These are phyloP conservation scores for Dastarcus helophoroides DNA, from an alignment of 2,888 invertebrate species.

Conservation along the genomic window DNA sequence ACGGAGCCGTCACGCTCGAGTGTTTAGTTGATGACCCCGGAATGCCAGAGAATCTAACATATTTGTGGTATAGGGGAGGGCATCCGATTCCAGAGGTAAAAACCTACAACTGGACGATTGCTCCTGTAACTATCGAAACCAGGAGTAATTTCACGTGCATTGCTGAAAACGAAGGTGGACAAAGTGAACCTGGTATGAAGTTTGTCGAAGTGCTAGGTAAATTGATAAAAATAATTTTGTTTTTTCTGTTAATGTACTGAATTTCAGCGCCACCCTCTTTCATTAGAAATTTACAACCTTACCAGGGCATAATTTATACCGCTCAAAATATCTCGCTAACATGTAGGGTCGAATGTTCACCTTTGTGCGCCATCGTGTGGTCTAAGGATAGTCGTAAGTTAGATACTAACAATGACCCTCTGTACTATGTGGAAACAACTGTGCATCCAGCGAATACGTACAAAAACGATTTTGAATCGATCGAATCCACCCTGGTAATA, in stretches of 20 bases:
- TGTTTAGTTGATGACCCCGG: slow-evolving; percentile 79
- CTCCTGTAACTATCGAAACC: slow-evolving; percentile 73
- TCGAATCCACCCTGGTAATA: slow-evolving; percentile 72
- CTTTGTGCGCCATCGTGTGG: slow-evolving; percentile 77
- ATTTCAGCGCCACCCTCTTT: slow-evolving; percentile 79
- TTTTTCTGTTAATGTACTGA: too few species aligned
- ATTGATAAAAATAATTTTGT: slow-evolving; percentile 13
- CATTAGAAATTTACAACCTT: slow-evolving; percentile 70
- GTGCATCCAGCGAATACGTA: slow-evolving; percentile 61
- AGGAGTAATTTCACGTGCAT: slow-evolving; percentile 84
- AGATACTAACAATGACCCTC: slow-evolving; percentile 42
- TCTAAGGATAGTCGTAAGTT: slow-evolving; percentile 64
- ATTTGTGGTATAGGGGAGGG: slow-evolving; percentile 71
- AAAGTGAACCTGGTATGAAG: slow-evolving; percentile 55
- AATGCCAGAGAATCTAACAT: slow-evolving; percentile 61
- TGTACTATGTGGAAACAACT: slow-evolving; percentile 58
- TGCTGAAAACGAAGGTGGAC: slow-evolving; percentile 76
- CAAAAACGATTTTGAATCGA: slow-evolving; percentile 80
- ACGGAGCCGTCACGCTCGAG: slow-evolving; percentile 66
- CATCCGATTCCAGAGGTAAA: slow-evolving; percentile 64
- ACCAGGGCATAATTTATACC: slow-evolving; percentile 69
- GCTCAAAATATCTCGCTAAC: slow-evolving; percentile 56
- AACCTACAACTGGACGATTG: slow-evolving; percentile 65
- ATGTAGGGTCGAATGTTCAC: slow-evolving; percentile 83
- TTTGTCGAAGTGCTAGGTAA: slow-evolving; percentile 61